phyloP scores from a whole-genome alignment of 2,113 vertebrate genomes.

The Anoplopoma fimbria region DNA sequence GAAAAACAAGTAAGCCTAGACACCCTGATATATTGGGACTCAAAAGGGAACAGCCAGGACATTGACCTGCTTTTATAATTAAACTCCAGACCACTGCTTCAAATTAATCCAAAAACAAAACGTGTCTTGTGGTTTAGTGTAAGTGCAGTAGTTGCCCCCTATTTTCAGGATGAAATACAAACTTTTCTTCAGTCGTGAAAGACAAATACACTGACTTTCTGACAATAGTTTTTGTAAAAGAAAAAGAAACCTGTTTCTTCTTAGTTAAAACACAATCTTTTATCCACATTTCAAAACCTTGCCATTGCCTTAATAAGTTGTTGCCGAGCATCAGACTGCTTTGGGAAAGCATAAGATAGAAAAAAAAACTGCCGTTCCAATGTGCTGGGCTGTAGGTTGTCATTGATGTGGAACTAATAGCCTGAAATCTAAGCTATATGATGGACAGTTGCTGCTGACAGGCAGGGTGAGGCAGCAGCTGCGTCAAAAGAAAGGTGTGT shows the following conservation, averaged over 20 bases:
- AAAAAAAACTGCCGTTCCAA: slow-evolving; percentile 51
- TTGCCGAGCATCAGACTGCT: slow-evolving; percentile 50
- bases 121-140: background rate
- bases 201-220: slow-evolving; percentile 18
- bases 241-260: slow-evolving; percentile 42
- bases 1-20: background rate
- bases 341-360: slow-evolving; percentile 44
- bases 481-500: slow-evolving; percentile 84
- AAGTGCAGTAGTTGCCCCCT: slow-evolving; percentile 20
- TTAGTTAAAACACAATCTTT: slow-evolving; percentile 73
- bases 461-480: slow-evolving; percentile 79
- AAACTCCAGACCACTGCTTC: background rate
- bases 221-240: slow-evolving; percentile 39
- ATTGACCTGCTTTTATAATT: slow-evolving; percentile 19
- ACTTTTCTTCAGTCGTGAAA: slow-evolving; percentile 70
- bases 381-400: slow-evolving; percentile 51
- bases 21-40: background rate
- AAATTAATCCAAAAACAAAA: slow-evolving; percentile 31
- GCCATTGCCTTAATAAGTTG: slow-evolving; percentile 61
- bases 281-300: slow-evolving; percentile 67
- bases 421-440: slow-evolving; percentile 76
- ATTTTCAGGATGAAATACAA: slow-evolving; percentile 58
- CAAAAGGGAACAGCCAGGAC: background rate
- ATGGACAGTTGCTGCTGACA: slow-evolving; percentile 82
- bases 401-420: slow-evolving; percentile 80